Evolutionary conservation across 2,113 vertebrate species (phyloP).

Genomic region (Seriola dumerili): DNA sequence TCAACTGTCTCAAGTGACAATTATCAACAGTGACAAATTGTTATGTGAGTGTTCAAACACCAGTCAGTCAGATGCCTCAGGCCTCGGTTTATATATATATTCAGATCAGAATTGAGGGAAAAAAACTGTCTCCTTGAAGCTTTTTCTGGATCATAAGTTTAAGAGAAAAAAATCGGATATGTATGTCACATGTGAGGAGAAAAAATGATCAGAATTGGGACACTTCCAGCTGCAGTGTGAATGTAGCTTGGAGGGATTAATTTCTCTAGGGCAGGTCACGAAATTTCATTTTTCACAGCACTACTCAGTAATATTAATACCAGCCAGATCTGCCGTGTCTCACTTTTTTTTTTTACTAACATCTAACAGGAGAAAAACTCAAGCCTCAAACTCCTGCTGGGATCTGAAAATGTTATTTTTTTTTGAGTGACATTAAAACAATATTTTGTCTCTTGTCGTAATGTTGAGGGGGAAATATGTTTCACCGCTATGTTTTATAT

Average conservation of each 20-base stretch:
- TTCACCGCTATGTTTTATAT: neutral
- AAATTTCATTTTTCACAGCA: conserved; percentile 42
- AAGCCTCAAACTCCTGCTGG: conserved; percentile 1
- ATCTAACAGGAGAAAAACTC: neutral
- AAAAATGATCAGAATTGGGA: conserved; percentile 34
- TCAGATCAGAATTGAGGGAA: conserved; percentile 3
- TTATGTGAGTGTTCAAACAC: neutral
- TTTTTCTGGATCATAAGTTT: conserved; percentile 12
- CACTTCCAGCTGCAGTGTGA: conserved; percentile 37
- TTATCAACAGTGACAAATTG: conserved; percentile 5
- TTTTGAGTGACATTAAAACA: conserved; percentile 4
- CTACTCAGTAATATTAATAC: conserved; percentile 31
- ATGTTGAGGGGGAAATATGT: neutral
- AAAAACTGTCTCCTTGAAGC: conserved; percentile 13
- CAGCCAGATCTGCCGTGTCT: conserved; percentile 9
- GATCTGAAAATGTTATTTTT: neutral
- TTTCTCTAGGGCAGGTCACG: conserved; percentile 43
- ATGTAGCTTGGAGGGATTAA: conserved; percentile 32
- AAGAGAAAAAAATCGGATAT: conserved; percentile 14
- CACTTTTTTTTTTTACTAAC: neutral
- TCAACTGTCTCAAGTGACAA: conserved; percentile 10
- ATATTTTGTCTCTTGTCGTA: neutral
- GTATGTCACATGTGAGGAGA: conserved; percentile 25
- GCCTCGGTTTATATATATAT: conserved; percentile 9
- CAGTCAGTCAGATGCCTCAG: neutral